These are phyloP conservation scores for Drosophila fuyamai DNA, from an alignment of 1,140 invertebrate species.

Conservation along the genomic window DNA sequence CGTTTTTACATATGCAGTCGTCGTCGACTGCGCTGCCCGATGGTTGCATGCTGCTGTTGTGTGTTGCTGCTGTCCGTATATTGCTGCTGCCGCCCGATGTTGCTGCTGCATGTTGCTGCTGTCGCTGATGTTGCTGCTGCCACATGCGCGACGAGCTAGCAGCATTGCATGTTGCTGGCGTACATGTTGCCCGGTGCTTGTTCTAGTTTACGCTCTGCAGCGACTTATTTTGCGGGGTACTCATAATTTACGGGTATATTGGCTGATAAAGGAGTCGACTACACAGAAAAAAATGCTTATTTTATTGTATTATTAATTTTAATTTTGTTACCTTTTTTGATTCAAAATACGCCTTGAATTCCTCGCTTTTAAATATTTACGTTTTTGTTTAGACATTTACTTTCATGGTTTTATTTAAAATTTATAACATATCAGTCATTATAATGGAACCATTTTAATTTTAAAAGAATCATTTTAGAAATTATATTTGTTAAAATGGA, in stretches of 20 bases:
- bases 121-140: constrained; percentile 18
- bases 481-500: too few relatives aligned
- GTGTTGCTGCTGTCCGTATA: constrained; percentile 2
- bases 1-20: constrained; percentile 60
- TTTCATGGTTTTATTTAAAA: not conserved
- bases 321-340: too few relatives aligned
- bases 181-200: constrained; percentile 11
- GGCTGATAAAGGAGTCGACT: not conserved
- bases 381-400: not conserved
- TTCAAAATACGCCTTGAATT: too few relatives aligned
- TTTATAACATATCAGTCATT: too few relatives aligned
- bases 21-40: constrained; percentile 12
- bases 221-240: constrained; percentile 3
- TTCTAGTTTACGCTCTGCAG: constrained; percentile 32
- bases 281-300: not conserved
- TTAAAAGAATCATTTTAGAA: too few relatives aligned
- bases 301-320: too few relatives aligned
- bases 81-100: constrained; percentile 7
- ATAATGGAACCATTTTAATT: too few relatives aligned
- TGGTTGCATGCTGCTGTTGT: constrained; percentile 34
- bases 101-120: constrained; percentile 42
- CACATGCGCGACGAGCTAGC: constrained; percentile 75
- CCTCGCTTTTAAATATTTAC: too few relatives aligned
- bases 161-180: constrained; percentile 55
- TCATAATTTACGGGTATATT: constrained; percentile 4